Evolutionary conservation across 2,888 invertebrate genomes (phyloP), one percentile per base, ranked within the genome.

Genomic region (Andrena praecox): DNA sequence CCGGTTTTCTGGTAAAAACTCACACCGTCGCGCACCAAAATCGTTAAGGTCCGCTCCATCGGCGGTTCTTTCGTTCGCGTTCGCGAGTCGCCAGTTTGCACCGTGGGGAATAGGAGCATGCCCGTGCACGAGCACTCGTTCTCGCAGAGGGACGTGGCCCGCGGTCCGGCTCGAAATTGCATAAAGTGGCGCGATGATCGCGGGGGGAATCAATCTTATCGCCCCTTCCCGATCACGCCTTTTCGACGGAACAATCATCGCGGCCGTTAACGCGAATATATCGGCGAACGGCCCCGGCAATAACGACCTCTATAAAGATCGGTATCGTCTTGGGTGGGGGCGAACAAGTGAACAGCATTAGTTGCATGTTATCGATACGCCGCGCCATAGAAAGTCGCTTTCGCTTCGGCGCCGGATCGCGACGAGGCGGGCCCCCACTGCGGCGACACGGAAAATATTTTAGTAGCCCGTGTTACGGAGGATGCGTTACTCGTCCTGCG

Each of bases 261-360:
- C 33, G 24, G 7, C 52, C 67, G 59, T 83, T 77, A 82, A 71
- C 74, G 66, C 71, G 68, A 78, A 64, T 73, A 67, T 75, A 64
- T 73, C 72, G 42, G 35, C 20, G 56, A 59, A 62, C 50, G 31
- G 27, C 35, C 35, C 63, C 77, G 74, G 82, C 83, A 88, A 86
- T 86, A 88, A 89, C 84, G 88, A 86, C 71, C 60, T 85, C 87
- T 84, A 85, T 90, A 87, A 88, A 91, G 93, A 93, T 93, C 81
- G 69, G 85, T 91, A 93, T 93, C 92, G 79, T n/a, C 63, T 67
- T 35, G 31, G 20, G 33, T 87, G 79, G 87, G 79, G 86, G 82
- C 82, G 87, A 93, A 93, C 93, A 93, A 92, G 93, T 90, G 92
- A 93, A 93, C 83, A 80, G 91, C 93, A 93, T 93, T 93, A 93